Evolutionary conservation across 2,888 invertebrate species (phyloP).

Genomic region (Acanthopleura granulata): DNA sequence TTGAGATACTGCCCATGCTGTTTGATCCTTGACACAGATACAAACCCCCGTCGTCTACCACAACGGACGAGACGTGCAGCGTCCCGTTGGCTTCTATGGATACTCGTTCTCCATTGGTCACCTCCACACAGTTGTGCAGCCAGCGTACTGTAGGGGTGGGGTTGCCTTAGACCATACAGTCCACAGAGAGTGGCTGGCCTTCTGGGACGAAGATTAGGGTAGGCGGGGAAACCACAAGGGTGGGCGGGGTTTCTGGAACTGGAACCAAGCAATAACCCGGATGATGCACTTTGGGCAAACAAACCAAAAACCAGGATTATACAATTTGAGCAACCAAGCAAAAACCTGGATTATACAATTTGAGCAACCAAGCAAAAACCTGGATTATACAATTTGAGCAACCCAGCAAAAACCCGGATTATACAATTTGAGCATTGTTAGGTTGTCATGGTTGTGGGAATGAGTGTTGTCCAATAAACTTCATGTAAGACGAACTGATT

Average conservation of each 20-base stretch:
- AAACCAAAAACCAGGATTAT: too few relatives aligned
- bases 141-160: conserved; percentile 49
- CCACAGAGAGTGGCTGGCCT: conserved; percentile 38
- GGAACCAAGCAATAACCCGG: too few relatives aligned
- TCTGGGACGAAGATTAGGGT: conserved; percentile 37
- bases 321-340: too few relatives aligned
- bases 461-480: too few relatives aligned
- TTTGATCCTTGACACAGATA: conserved; percentile 57
- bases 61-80: conserved; percentile 38
- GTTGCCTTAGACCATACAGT: conserved; percentile 51
- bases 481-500: too few relatives aligned
- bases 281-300: too few relatives aligned
- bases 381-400: too few relatives aligned
- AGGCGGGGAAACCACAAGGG: conserved; percentile 20
- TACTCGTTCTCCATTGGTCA: conserved; percentile 33
- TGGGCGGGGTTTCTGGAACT: conserved; percentile 1
- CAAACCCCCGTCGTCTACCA: conserved; percentile 40
- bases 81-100: conserved; percentile 45
- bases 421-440: too few relatives aligned
- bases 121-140: conserved; percentile 36
- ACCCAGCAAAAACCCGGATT: too few relatives aligned
- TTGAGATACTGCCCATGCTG: conserved; percentile 35
- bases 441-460: too few relatives aligned
- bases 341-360: too few relatives aligned
- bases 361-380: too few relatives aligned